Evolutionary conservation across 1,140 invertebrate species (phyloP), one percentile per base, ranked within the genome.

Genomic region (Microplitis demolitor): DNA sequence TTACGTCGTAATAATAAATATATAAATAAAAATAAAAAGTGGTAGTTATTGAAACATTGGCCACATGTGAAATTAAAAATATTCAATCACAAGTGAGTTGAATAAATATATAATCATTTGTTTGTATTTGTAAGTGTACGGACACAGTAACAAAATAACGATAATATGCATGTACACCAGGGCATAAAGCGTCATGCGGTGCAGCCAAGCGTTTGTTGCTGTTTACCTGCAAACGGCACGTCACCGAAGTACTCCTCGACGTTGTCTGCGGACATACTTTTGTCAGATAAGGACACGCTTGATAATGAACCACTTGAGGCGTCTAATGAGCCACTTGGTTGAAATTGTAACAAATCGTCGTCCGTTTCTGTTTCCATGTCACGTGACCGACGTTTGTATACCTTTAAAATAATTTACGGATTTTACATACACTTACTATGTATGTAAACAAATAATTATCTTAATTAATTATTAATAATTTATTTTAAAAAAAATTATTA

Each of bases 241-340:
- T 96, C 94, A 69, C 93, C 92, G 68, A 94, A 90, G 82, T 92
- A 95, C 86, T 96, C 94, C 86, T 96, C 94, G 60, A 96, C 93
- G 80, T 95, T 93, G 80, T 94, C 93, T 11, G 93, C 93, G 75
- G 93, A 93, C 62, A 93, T 91, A 82, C 93, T 95, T 82, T 94
- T 91, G 82, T 93, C 92, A 9, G 91, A 92, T 16, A 91, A 87
- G 3, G 91, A 93, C 66, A 92, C 89, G 82, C 91, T 92, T 58
- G 91, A 91, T 69, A 93, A 85, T 75, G 88, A 89, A 66, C 89
- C 89, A 78, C 88, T 90, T 50, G 90, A 91, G 56, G 88, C 89
- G 78, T 90, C 88, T 78, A 89, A 73, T 71, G 88, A 81, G 76
- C 85, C 81, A 87, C 85, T 76, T 63, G 82, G 80, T 69, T 90